Base-by-base conservation (phyloP, 1,140 invertebrate species). In the Latrodectus geometricus region DNA sequence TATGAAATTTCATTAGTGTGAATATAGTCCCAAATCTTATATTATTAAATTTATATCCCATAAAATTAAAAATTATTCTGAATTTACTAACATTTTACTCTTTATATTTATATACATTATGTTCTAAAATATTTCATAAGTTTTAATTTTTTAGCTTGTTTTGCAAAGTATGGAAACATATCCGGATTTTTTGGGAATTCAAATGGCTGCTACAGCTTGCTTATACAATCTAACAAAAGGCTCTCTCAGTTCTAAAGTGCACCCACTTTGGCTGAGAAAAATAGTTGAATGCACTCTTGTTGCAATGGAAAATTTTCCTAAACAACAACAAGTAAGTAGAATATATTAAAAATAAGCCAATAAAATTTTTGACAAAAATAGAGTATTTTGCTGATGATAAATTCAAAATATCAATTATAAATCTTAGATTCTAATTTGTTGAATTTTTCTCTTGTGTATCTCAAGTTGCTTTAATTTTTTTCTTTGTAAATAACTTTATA, bases 191-290 rank as follows among this genome's bases (percentile, higher is more conserved):
- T 93, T 95, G 85, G 93, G 93, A 48, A 94, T 96, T 66, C 95
- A 96, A 91, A 95, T 96, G 93, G 95, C 95, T 66, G 95, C 94
- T 11, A 96, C 95, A 52, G 95, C 95, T 48, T 96, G 95, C 90
- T 91, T 96, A 21, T 96, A 96, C 90, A 96, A 96, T 91, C 92
- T 96, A 21, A 95, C 95, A 0, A 94, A 94, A 89, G 93, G 93
- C 20, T 94, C 94, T 88, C 90, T 95, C 4, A 94, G 94, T 1
- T 88, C 91, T 75, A 93, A 93, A 89, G 93, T 96, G 77, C 95
- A 96, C 91, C 94, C 95, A 1, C 92, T 92, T 17, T 91, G 94
- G 86, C 91, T 96, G 49, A 93, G 93, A 88, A 91, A 93, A 89
- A 94, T 95, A 74, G 95, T 96, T 12, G 92, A 94, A 87, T 90